Evolutionary conservation across 2,113 vertebrate genomes (phyloP).

Genomic region (Cygnus atratus): DNA sequence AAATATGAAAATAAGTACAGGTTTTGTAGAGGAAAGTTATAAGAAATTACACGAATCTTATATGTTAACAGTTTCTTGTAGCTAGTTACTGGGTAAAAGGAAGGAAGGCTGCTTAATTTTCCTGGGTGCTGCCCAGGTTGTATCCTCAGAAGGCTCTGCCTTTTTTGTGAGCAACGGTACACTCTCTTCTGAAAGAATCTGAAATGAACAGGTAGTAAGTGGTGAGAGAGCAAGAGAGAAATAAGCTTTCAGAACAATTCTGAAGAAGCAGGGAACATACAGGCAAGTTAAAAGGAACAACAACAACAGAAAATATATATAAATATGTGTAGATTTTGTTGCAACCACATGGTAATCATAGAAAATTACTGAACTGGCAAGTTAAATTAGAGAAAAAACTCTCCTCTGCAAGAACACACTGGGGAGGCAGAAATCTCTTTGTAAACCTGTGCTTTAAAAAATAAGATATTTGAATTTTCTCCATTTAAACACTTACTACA

Average conservation of each 20-base stretch:
- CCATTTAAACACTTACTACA: background rate
- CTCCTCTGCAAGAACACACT: background rate
- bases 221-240: background rate
- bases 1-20: background rate
- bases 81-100: background rate
- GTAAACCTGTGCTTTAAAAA: background rate
- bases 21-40: background rate
- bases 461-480: background rate
- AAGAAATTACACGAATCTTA: background rate
- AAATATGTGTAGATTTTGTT: background rate
- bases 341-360: background rate
- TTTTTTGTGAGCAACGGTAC: background rate
- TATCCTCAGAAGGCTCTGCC: background rate
- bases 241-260: background rate
- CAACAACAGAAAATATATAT: background rate
- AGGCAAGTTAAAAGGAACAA: background rate
- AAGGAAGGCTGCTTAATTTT: background rate
- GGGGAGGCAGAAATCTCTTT: background rate
- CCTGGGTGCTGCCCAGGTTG: background rate
- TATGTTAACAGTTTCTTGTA: background rate
- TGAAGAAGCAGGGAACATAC: background rate
- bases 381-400: background rate
- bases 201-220: background rate
- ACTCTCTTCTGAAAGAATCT: background rate
- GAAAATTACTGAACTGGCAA: background rate